Conservation (phyloP, 2,113 vertebrate genomes). For the Esox niger region DNA sequence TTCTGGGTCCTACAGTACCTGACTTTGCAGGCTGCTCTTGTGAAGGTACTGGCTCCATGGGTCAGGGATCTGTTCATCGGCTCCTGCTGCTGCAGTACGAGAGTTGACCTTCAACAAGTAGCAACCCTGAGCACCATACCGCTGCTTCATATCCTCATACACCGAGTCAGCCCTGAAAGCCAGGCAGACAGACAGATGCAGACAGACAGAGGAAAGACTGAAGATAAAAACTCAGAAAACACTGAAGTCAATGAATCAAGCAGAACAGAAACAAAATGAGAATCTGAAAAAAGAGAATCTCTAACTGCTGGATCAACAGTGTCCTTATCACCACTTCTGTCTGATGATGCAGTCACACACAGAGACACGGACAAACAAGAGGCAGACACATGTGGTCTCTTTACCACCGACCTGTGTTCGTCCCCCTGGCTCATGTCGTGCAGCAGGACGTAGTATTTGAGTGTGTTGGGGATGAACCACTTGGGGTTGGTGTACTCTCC, state of each 20-base stretch:
- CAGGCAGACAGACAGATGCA: not conserved
- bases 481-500: slow-evolving; percentile 90
- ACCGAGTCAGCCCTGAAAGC: slow-evolving; percentile 83
- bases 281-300: too few species aligned
- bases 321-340: too few species aligned
- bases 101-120: slow-evolving; percentile 97
- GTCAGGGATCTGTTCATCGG: slow-evolving; percentile 95
- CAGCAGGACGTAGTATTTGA: slow-evolving; percentile 95
- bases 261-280: too few species aligned
- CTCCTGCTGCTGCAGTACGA: slow-evolving; percentile 73
- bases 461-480: slow-evolving; percentile 98
- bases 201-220: too few species aligned
- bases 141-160: slow-evolving; percentile 98
- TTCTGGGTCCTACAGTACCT: slow-evolving; percentile 64
- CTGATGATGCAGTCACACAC: too few species aligned
- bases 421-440: slow-evolving; percentile 89
- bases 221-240: not conserved
- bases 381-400: not conserved
- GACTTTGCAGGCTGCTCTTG: slow-evolving; percentile 82
- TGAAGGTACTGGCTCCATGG: slow-evolving; percentile 98
- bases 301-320: too few species aligned
- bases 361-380: not conserved
- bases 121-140: slow-evolving; percentile 92
- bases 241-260: too few species aligned
- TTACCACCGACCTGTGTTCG: slow-evolving; percentile 81